Percentiles rank a stretch among this genome's conserved stretches.
Conservation (phyloP, 2,888 invertebrate species). For the Dorcus hopei region DNA sequence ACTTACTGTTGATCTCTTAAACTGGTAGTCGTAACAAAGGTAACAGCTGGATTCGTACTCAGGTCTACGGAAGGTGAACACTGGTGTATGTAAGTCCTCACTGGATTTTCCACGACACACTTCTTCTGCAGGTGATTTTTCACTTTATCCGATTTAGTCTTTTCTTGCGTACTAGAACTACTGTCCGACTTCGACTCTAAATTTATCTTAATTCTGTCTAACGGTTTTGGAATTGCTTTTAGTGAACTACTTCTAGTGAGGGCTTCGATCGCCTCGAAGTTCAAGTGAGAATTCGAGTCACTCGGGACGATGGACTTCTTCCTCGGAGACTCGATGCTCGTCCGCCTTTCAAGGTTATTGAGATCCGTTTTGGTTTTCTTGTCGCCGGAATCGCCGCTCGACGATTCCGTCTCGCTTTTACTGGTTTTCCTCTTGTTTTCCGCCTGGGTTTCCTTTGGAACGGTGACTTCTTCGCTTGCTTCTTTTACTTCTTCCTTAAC, state of each 20-base stretch:
- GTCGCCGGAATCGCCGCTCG: slow-evolving; percentile 14
- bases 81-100: slow-evolving; percentile 18
- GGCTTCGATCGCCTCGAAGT: slow-evolving; percentile 33
- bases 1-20: slow-evolving; percentile 41
- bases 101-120: slow-evolving; percentile 15
- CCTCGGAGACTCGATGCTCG: slow-evolving; percentile 18
- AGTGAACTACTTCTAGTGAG: slow-evolving; percentile 34
- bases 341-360: slow-evolving; percentile 12
- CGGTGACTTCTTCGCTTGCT: neutral
- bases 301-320: slow-evolving; percentile 13
- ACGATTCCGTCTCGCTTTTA: slow-evolving; percentile 19
- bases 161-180: slow-evolving; percentile 31
- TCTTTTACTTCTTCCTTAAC: slow-evolving; percentile 16
- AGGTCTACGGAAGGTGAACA: slow-evolving; percentile 44
- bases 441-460: slow-evolving; percentile 28
- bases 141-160: slow-evolving; percentile 7
- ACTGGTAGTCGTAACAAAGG: slow-evolving; percentile 40
- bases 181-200: slow-evolving; percentile 41
- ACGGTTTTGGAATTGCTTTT: slow-evolving; percentile 31
- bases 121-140: slow-evolving; percentile 11
- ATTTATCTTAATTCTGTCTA: slow-evolving; percentile 34
- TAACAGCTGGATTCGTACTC: slow-evolving; percentile 43
- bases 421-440: slow-evolving; percentile 21
- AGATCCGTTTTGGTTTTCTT: slow-evolving; percentile 5
- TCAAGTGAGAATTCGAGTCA: slow-evolving; percentile 22